phyloP scores from a whole-genome alignment of 2,113 vertebrate species.

The Apteryx mantelli region DNA sequence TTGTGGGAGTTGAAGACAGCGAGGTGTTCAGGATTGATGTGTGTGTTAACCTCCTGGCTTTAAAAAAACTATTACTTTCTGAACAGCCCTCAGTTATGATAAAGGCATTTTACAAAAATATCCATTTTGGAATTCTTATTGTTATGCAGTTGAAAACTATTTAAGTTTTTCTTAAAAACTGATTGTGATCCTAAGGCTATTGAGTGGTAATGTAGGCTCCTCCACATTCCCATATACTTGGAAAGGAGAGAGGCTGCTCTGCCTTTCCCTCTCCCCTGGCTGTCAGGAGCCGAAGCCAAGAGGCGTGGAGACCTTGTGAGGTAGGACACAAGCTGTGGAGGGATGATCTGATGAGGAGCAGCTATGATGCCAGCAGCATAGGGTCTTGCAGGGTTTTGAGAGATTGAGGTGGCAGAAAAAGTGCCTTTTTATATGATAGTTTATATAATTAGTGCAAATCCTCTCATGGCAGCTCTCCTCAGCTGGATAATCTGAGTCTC shows the following conservation, averaged over 20 bases:
- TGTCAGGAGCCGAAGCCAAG: background rate
- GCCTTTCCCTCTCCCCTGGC: background rate
- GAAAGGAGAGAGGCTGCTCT: background rate
- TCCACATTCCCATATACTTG: background rate
- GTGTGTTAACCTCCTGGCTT: background rate
- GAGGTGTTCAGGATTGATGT: background rate
- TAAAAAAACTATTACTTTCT: background rate
- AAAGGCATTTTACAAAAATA: background rate
- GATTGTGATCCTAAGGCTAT: too few relatives aligned
- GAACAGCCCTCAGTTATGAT: background rate
- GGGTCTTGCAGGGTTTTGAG: background rate
- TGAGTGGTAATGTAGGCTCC: too few relatives aligned
- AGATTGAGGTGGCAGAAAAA: background rate
- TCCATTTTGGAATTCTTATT: background rate
- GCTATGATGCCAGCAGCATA: background rate
- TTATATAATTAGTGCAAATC: conserved; percentile 36
- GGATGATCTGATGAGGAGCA: background rate
- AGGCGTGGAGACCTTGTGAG: background rate
- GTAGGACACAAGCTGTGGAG: background rate
- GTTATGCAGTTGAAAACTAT: background rate
- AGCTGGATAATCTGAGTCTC: background rate
- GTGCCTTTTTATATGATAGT: background rate
- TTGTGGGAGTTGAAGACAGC: background rate
- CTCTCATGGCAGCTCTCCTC: background rate
- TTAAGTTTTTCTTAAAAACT: too few relatives aligned